Percentiles rank a stretch among this genome's conserved stretches.
Conservation (phyloP, 2,888 invertebrate genomes). For the Notocelia uddmanniana region DNA sequence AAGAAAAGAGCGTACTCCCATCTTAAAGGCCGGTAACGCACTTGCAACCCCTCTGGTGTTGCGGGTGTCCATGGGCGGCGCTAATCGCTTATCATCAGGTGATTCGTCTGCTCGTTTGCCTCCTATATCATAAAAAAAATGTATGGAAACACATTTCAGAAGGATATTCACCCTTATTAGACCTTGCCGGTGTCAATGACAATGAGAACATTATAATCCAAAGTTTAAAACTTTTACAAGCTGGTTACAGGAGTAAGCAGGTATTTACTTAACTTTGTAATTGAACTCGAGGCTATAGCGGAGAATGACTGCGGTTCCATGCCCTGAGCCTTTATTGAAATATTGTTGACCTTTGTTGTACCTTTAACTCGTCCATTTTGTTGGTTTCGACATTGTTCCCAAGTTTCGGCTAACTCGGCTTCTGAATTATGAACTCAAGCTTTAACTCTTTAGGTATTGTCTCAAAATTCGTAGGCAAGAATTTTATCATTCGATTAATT, state of each 20-base stretch:
- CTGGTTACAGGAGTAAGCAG: slow-evolving; percentile 38
- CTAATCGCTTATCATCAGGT: too few relatives aligned
- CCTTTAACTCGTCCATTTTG: slow-evolving; percentile 62
- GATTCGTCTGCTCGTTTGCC: too few relatives aligned
- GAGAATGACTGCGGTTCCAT: slow-evolving; percentile 51
- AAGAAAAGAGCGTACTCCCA: too few relatives aligned
- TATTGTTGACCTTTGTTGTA: slow-evolving; percentile 65
- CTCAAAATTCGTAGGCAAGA: slow-evolving; percentile 37
- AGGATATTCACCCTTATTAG: too few relatives aligned
- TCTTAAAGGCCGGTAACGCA: too few relatives aligned
- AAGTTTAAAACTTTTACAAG: slow-evolving; percentile 21
- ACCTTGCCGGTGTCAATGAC: not conserved
- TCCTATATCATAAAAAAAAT: too few relatives aligned
- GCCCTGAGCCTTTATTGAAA: slow-evolving; percentile 58
- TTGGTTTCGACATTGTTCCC: slow-evolving; percentile 64
- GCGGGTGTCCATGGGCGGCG: too few relatives aligned
- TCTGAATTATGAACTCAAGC: slow-evolving; percentile 43
- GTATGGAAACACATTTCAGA: too few relatives aligned
- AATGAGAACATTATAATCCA: slow-evolving; percentile 21
- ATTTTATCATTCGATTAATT: slow-evolving; percentile 40
- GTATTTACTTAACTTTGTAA: slow-evolving; percentile 43
- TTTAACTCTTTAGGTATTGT: slow-evolving; percentile 36
- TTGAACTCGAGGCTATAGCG: slow-evolving; percentile 38
- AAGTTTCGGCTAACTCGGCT: slow-evolving; percentile 53
- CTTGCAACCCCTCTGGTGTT: too few relatives aligned